Evolutionary conservation across 37 sponge, comb jelly and placozoan species (phyloP).

Genomic region (Crambe crambe): DNA sequence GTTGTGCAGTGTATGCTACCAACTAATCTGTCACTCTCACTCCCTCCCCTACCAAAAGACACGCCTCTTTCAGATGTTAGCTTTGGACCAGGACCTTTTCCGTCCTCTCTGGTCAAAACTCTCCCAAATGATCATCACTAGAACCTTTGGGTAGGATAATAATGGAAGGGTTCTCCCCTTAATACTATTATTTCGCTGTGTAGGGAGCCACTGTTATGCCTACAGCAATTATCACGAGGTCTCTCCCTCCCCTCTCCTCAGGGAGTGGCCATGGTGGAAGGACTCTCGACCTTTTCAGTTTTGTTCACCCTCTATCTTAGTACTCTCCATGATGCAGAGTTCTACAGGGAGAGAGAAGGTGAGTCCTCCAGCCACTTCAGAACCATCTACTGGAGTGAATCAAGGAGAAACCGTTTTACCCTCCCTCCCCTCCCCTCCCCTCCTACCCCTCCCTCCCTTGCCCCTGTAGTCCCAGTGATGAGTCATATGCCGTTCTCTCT

Average conservation of each 20-base stretch:
- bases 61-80: constrained; percentile 21
- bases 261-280: constrained; percentile 23
- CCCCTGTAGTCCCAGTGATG: background rate
- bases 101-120: constrained; percentile 16
- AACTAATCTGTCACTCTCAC: constrained; percentile 2
- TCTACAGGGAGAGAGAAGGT: constrained; percentile 38
- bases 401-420: no score
- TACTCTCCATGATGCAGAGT: constrained; percentile 75
- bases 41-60: background rate
- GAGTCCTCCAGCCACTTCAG: background rate
- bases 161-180: background rate
- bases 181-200: background rate
- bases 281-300: constrained; percentile 44
- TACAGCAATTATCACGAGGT: constrained; percentile 42
- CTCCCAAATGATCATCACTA: background rate
- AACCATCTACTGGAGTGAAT: no score
- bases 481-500: constrained; percentile 57
- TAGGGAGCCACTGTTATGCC: constrained; percentile 21
- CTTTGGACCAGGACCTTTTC: constrained; percentile 15
- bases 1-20: constrained; percentile 41
- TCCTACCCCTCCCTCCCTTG: background rate
- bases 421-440: background rate
- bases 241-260: constrained; percentile 14
- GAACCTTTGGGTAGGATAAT: constrained; percentile 18
- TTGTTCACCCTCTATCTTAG: constrained; percentile 63